These are phyloP conservation scores for Gambusia yucatana DNA, from an alignment of 2,797 vertebrate species.

Conservation along the genomic window DNA sequence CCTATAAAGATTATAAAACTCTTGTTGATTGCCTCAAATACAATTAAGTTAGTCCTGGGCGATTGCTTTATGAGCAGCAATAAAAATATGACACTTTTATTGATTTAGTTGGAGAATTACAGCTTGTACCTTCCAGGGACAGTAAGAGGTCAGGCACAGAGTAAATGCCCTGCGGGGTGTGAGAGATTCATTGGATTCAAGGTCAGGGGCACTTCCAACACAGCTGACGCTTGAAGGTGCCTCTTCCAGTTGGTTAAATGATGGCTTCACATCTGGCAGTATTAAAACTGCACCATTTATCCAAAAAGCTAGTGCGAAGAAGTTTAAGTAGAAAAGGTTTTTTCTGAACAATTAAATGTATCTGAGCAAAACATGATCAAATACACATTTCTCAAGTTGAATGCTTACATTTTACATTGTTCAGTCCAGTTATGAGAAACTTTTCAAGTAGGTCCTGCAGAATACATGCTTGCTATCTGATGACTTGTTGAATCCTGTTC, in stretches of 20 bases:
- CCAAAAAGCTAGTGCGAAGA: not conserved
- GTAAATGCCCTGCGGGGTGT: not conserved
- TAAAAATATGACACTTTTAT: slow-evolving; percentile 10
- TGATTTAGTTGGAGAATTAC: slow-evolving; percentile 12
- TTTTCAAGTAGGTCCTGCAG: not conserved
- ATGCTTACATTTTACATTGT: not conserved
- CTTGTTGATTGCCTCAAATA: not conserved
- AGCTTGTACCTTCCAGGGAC: not conserved
- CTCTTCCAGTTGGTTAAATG: not conserved
- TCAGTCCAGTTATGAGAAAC: not conserved
- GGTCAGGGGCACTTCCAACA: not conserved
- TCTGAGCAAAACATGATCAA: not conserved
- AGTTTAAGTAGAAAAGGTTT: not conserved
- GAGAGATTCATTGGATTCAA: slow-evolving; percentile 4
- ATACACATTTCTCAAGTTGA: not conserved
- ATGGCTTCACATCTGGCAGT: not conserved
- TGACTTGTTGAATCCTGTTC: not conserved
- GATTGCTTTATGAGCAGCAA: not conserved
- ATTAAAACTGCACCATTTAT: not conserved
- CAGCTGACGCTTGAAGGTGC: not conserved
- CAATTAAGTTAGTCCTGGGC: not conserved
- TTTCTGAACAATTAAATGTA: not conserved
- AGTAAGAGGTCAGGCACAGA: slow-evolving; percentile 5
- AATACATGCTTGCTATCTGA: not conserved
- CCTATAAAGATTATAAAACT: slow-evolving; percentile 1